Evolutionary conservation across 2,888 invertebrate genomes (phyloP), one percentile per base, ranked within the genome.

Genomic region (Leucophenga maculata): DNA sequence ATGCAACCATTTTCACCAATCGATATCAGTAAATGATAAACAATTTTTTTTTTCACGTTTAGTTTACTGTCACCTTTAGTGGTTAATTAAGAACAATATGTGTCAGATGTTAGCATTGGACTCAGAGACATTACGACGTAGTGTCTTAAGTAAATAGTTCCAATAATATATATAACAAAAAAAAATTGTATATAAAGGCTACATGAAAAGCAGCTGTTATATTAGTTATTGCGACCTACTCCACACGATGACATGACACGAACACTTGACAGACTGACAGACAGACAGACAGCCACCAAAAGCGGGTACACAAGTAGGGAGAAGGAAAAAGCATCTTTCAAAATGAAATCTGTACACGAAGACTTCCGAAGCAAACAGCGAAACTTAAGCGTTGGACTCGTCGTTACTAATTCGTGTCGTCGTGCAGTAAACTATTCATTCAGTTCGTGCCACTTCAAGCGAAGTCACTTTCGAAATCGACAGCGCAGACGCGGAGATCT

Each of bases 401-500:
- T 55, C 55, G 60, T 60, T 32, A n/a, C 1, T 50, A 14, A 39
- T 39, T 55, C 65, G 54, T 55, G 46, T 20, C 50, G 59, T 69
- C 31, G 60, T 31, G 31, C 39, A 31, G 52, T 62, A 32, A 60
- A 14, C 22, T 26, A 54, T 20, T 65, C 69, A 48, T 65, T 50
- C 18, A 18, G 6, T 11, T 50, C 50, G 46, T 48, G 62, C 46
- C 39, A 39, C 39, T 39, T 66, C 65, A 67, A 44, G 69, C 76
- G 69, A 76, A 26, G 78, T 75, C 77, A 80, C 32, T 26, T 14
- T 22, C 55, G 11, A 55, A 20, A 55, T 26, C 60, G 73, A 70
- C 75, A 72, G 57, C 55, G 70, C 70, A 77, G 83, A 83, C 79
- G 83, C 83, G 82, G 83, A 18, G 62, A 80, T 80, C 83, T 77